Evolutionary conservation across 1,140 invertebrate genomes (phyloP), one percentile per base, ranked within the genome.

Genomic region (Coptotermes formosanus): DNA sequence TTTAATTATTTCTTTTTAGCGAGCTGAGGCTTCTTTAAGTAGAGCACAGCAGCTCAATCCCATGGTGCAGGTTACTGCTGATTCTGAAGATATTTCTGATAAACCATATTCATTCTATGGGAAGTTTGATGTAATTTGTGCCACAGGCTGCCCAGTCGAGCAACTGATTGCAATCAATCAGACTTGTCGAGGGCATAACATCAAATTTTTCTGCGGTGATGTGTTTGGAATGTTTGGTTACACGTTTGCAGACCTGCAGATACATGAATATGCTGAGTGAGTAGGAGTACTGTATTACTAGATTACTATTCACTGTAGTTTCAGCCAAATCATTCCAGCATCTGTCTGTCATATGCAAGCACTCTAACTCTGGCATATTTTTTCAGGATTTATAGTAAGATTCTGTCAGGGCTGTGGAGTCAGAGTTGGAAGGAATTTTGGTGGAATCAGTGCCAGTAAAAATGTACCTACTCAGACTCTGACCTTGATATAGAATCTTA

Each of bases 191-290:
- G 93, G 95, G 38, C 92, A 94, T 64, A 94, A 94, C 38, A 94
- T 98, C 4, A 96, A 97, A 89, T 98, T 99, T 89, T 96, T 97
- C 89, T 95, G 95, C 89, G 96, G 96, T 0, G 97, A 98, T 92
- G 96, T 98, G 30, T 99, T 96, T 95, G 99, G 99, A 83, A 96
- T 95, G 90, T 97, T 97, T 92, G 98, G 98, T 3, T 99, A 95
- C 91, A 95, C 95, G 88, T 98, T 99, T 91, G 93, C 95, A 55
- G 98, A 99, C 92, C 93, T 99, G 25, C 94, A 95, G 69, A 93
- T 94, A 52, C 97, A 98, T 90, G 94, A 96, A 88, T 99, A 95
- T 92, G 95, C 94, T 38, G 96, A 97, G 95, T 98, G 92, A 93
- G 95, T 94, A 85, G 16, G 19, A 55, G 52, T 21, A 48, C 45